Conservation (phyloP, 2,888 invertebrate genomes). For the Drosophila peninsularis region DNA sequence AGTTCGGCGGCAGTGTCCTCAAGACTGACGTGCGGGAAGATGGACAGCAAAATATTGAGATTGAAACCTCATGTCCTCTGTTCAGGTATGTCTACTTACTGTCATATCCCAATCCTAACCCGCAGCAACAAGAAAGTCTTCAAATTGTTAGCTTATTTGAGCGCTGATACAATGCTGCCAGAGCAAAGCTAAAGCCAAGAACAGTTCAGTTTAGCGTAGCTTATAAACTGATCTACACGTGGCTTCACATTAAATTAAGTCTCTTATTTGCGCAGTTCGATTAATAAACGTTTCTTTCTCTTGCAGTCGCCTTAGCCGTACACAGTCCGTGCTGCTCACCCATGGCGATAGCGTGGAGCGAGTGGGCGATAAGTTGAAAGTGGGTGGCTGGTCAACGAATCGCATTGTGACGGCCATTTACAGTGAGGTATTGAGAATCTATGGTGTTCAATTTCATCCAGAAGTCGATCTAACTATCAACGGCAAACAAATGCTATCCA, state of each 20-base stretch:
- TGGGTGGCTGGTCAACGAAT: conserved; percentile 92
- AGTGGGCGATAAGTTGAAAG: conserved; percentile 94
- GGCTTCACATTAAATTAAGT: conserved; percentile 68
- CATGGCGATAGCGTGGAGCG: conserved; percentile 98
- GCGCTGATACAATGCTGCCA: conserved; percentile 84
- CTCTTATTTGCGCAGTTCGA: neutral
- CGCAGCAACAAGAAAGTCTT: conserved; percentile 80
- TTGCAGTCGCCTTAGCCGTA: conserved; percentile 92
- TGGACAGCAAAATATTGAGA: conserved; percentile 95
- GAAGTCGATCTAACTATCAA: conserved; percentile 98
- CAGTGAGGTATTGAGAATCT: conserved; percentile 94
- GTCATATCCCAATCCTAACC: neutral
- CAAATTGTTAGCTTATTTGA: conserved; percentile 57
- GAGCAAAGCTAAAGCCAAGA: conserved; percentile 78
- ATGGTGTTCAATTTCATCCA: conserved; percentile 99
- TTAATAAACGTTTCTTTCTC: conserved; percentile 2
- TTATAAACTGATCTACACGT: conserved; percentile 83
- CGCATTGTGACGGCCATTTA: conserved; percentile 95
- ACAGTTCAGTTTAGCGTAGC: conserved; percentile 80
- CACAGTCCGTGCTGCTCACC: conserved; percentile 96
- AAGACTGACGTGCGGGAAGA: conserved; percentile 96
- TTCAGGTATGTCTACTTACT: conserved; percentile 91
- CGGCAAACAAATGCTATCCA: conserved; percentile 95
- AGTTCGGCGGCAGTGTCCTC: conserved; percentile 96
- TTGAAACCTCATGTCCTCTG: conserved; percentile 94